These are phyloP conservation scores for Ruditapes philippinarum DNA, from an alignment of 1,140 invertebrate species.

Conservation along the genomic window DNA sequence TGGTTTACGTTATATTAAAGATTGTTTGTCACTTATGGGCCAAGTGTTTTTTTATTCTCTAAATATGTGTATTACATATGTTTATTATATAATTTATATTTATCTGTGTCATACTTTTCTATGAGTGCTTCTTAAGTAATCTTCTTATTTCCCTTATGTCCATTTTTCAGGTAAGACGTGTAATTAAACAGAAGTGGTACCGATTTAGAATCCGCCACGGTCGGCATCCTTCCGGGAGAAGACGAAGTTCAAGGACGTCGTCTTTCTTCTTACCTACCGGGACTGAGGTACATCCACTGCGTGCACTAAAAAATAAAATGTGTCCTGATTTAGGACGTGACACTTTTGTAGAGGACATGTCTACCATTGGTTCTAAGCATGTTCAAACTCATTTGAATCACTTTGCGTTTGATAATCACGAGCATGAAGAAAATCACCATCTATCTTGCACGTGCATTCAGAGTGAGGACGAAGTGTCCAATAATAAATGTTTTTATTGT, in stretches of 20 bases:
- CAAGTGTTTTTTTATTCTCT: too few species aligned
- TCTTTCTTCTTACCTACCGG: constrained; percentile 77
- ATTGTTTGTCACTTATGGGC: too few species aligned
- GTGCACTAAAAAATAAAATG: constrained; percentile 72
- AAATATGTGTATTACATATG: too few species aligned
- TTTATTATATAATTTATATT: too few species aligned
- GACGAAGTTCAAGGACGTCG: constrained; percentile 78
- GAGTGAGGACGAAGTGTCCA: neutral
- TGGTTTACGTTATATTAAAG: too few species aligned
- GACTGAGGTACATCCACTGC: constrained; percentile 77
- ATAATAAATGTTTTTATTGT: constrained; percentile 12
- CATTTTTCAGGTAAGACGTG: constrained; percentile 77
- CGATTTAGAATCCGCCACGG: constrained; percentile 76
- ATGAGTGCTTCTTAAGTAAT: too few species aligned
- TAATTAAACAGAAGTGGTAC: constrained; percentile 81
- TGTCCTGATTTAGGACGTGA: constrained; percentile 59
- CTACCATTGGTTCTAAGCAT: neutral
- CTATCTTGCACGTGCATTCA: constrained; percentile 19
- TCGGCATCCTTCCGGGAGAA: constrained; percentile 68
- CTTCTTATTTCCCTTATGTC: neutral
- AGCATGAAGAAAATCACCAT: constrained; percentile 14
- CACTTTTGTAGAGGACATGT: constrained; percentile 27
- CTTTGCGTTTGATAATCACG: constrained; percentile 23
- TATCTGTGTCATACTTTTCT: too few species aligned
- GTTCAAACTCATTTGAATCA: neutral